Evolutionary conservation across 2,888 invertebrate genomes (phyloP).

Genomic region (Epirrhoe alternata): DNA sequence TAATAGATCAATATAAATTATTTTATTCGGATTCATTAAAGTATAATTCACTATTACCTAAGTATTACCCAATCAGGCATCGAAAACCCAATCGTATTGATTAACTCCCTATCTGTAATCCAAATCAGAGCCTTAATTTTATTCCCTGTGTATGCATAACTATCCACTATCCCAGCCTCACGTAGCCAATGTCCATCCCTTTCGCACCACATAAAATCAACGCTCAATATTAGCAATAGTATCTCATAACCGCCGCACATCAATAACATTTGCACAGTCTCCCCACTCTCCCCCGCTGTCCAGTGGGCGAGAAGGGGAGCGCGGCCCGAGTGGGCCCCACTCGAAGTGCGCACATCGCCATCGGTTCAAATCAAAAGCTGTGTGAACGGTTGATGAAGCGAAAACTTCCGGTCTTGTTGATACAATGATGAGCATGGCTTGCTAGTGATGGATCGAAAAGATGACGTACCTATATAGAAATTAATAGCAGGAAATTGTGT

Average conservation of each 20-base stretch:
- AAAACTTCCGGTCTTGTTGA: slow-evolving; percentile 55
- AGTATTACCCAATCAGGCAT: slow-evolving; percentile 14
- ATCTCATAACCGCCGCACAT: slow-evolving; percentile 55
- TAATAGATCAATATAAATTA: neutral
- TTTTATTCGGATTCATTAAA: neutral
- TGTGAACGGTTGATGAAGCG: slow-evolving; percentile 60
- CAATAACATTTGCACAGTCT: slow-evolving; percentile 67
- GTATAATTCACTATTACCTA: neutral
- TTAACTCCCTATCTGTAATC: slow-evolving; percentile 29
- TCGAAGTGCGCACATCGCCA: slow-evolving; percentile 59
- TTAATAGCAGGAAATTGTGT: neutral
- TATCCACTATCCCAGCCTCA: slow-evolving; percentile 24
- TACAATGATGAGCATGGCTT: slow-evolving; percentile 43
- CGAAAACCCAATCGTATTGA: slow-evolving; percentile 27
- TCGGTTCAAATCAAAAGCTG: slow-evolving; percentile 61
- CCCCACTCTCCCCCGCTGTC: slow-evolving; percentile 34
- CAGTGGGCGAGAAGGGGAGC: slow-evolving; percentile 33
- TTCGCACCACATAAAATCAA: slow-evolving; percentile 54
- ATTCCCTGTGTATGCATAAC: slow-evolving; percentile 28
- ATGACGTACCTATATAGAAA: neutral
- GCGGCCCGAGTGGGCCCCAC: slow-evolving; percentile 40
- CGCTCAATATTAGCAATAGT: slow-evolving; percentile 61
- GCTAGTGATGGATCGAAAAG: slow-evolving; percentile 26
- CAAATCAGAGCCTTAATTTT: slow-evolving; percentile 34
- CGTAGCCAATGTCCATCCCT: slow-evolving; percentile 39